Percentiles rank a stretch among this genome's conserved stretches.
Evolutionary conservation across 2,797 vertebrate genomes (phyloP).

Genomic region (Cyprinodon diabolis): DNA sequence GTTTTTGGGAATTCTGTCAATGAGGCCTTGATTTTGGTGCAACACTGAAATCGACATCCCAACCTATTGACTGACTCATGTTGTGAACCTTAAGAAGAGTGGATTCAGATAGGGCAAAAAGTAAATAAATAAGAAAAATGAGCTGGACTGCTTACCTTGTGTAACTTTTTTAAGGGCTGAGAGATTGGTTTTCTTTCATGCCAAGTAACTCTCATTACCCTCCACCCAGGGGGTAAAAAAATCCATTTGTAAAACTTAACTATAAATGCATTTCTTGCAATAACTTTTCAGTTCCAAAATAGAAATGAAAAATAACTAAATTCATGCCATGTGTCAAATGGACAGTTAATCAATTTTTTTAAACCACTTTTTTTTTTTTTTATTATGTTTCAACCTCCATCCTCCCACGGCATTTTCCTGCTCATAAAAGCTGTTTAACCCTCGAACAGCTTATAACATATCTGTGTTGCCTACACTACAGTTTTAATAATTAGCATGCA

Average conservation of each 20-base stretch:
- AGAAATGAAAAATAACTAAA: slow-evolving; percentile 44
- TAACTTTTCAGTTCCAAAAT: slow-evolving; percentile 43
- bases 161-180: slow-evolving; percentile 71
- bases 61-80: slow-evolving; percentile 63
- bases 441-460: not conserved
- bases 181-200: slow-evolving; percentile 81
- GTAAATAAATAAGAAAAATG: slow-evolving; percentile 39
- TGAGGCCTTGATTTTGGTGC: slow-evolving; percentile 65
- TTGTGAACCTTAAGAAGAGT: slow-evolving; percentile 66
- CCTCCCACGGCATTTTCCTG: not conserved
- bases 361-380: slow-evolving; percentile 10
- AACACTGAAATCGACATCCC: slow-evolving; percentile 56
- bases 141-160: slow-evolving; percentile 65
- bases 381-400: slow-evolving; percentile 19
- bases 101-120: slow-evolving; percentile 53
- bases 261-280: slow-evolving; percentile 66
- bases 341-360: slow-evolving; percentile 64
- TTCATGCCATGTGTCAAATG: slow-evolving; percentile 46
- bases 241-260: slow-evolving; percentile 78
- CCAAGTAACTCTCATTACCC: slow-evolving; percentile 79
- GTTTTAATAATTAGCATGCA: not conserved
- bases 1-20: slow-evolving; percentile 82
- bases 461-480: not conserved
- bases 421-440: slow-evolving; percentile 1
- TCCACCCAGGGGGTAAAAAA: slow-evolving; percentile 75